Conservation (phyloP, 2,797 vertebrate genomes). For the Bryconaethiops microstoma region DNA sequence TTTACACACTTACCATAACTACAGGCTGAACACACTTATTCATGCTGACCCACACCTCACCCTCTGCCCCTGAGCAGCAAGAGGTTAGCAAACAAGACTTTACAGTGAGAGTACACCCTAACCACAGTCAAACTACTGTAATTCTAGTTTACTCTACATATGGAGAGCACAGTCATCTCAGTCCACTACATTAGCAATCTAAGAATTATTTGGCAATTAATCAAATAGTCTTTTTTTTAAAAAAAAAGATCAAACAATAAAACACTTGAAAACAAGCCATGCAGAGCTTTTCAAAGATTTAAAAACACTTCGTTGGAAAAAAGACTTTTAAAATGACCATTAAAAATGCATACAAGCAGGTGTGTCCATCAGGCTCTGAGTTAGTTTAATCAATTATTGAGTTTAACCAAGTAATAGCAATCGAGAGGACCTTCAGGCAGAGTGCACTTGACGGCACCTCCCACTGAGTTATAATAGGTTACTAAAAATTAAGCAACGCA, state of each 20-base stretch:
- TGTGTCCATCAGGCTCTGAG: too few species aligned
- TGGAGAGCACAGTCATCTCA: background rate
- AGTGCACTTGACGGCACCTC: background rate
- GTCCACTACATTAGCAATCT: background rate
- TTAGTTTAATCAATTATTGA: too few species aligned
- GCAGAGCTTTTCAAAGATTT: too few species aligned
- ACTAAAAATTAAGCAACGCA: background rate
- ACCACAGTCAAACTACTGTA: background rate
- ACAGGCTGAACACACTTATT: constrained; percentile 18
- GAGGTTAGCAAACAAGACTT: constrained; percentile 36
- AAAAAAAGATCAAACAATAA: too few species aligned
- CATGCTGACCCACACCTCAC: constrained; percentile 20
- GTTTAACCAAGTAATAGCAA: background rate
- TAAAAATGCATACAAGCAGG: too few species aligned
- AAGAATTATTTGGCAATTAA: too few species aligned
- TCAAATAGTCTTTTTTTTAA: too few species aligned
- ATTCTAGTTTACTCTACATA: background rate
- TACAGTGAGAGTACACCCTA: background rate
- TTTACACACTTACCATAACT: constrained; percentile 50
- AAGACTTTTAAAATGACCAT: too few species aligned
- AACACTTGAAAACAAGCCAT: too few species aligned
- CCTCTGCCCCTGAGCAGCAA: constrained; percentile 26
- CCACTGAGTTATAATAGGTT: background rate
- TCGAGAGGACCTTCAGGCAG: background rate
- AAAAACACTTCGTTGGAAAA: too few species aligned